These are phyloP conservation scores for Hypocryptadius cinnamomeus DNA, from an alignment of 2,113 vertebrate species.

Conservation along the genomic window DNA sequence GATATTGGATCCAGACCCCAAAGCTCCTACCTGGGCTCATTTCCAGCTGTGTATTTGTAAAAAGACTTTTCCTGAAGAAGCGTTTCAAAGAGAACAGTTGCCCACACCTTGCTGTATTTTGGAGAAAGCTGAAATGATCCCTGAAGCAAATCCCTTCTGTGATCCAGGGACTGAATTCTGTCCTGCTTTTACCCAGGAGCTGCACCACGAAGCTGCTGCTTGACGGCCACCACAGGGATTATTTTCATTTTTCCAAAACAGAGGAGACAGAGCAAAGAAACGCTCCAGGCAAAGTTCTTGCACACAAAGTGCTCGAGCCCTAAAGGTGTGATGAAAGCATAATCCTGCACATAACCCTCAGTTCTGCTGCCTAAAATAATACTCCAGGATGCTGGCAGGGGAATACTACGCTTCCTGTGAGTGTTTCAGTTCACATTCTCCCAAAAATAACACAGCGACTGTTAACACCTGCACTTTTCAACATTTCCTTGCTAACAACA, in stretches of 20 bases:
- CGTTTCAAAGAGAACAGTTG: not conserved
- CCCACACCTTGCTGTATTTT: not conserved
- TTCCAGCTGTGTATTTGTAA: not conserved
- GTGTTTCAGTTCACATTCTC: constrained; percentile 72
- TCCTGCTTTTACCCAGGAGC: not conserved
- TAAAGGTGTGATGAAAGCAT: constrained; percentile 73
- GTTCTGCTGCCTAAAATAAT: constrained; percentile 80
- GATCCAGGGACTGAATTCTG: not conserved
- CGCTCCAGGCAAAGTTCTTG: constrained; percentile 46
- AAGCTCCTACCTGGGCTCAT: not conserved
- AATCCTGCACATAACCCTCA: constrained; percentile 64
- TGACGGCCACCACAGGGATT: not conserved
- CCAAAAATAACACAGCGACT: constrained; percentile 77
- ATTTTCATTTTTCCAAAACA: constrained; percentile 1
- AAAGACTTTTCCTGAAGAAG: not conserved
- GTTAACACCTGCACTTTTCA: constrained; percentile 76
- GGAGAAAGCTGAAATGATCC: not conserved
- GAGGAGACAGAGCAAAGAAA: constrained; percentile 2
- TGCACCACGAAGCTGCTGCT: not conserved
- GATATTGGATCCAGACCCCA: not conserved
- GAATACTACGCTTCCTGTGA: constrained; percentile 73
- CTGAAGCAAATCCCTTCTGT: not conserved
- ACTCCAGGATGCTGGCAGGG: constrained; percentile 75
- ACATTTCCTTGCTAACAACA: constrained; percentile 66
- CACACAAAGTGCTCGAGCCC: constrained; percentile 45